Base-by-base conservation (phyloP, 2,888 invertebrate species). In the Drosophila melanocephala region DNA sequence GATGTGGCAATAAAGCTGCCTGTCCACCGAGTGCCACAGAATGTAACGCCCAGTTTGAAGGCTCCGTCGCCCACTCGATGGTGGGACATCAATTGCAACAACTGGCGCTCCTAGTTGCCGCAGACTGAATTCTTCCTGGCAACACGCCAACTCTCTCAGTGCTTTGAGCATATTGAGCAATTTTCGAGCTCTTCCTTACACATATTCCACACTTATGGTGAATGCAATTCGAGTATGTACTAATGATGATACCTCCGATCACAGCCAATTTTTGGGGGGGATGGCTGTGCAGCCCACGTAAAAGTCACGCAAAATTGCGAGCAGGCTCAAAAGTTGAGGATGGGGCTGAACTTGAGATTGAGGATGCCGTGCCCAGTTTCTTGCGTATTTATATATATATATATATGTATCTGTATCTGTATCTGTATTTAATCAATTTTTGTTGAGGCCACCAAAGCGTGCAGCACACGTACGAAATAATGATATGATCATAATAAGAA, bases 381-480 rank as follows among this genome's bases (percentile, higher is more conserved):
- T 4, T 55, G 57, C 51, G 72, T 58, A 64, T 73, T 64, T 37
- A 39, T 1, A 12, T 33, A 12, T 37, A 7, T 30, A 16, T 37
- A 7, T 30, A 16, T 30, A 5, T 33, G n/a, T 44, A 33, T 55
- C 19, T 33, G 16, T 39, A 61, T 52, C 35, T n/a, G 26, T 51
- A 19, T 64, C 51, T 22, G 30, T 52, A 7, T 65, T 70, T 59
- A 68, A 70, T 57, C 72, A 82, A 73, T 71, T 75, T 79, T 47
- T 56, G 72, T 35, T 56, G 33, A 30, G 39, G 39, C 71, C 66
- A 66, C 57, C 62, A 72, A 83, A 88, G 86, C 77, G 88, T 79
- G 86, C 65, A 77, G 56, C 73, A 72, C 86, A 88, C 86, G 89
- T 88, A 84, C 83, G 1, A 72, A 66, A 81, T 84, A 75, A 85